phyloP scores from a whole-genome alignment of 1,140 invertebrate species.

The Drosophila setifemur region DNA sequence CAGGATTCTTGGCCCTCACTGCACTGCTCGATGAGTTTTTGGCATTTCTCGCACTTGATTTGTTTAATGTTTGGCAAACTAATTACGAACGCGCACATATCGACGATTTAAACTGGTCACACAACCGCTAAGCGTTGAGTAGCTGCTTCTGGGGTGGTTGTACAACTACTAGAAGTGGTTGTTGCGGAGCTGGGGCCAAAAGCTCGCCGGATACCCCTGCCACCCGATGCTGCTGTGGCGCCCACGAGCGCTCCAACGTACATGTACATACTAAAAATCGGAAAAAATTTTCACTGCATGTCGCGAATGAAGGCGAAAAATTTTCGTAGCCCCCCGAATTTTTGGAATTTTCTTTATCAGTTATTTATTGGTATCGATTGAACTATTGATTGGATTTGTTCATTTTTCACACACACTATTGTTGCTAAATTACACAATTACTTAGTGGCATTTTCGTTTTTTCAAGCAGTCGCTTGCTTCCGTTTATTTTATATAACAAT shows the following conservation, averaged over 20 bases:
- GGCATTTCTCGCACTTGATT: slow-evolving; percentile 63
- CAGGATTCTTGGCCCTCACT: slow-evolving; percentile 44
- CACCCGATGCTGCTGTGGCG: slow-evolving; percentile 54
- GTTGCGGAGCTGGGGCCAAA: slow-evolving; percentile 36
- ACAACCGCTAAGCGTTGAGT: slow-evolving; percentile 16
- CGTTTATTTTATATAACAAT: slow-evolving; percentile 18
- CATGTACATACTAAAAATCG: slow-evolving; percentile 82
- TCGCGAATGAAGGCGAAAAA: slow-evolving; percentile 56
- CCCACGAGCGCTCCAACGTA: slow-evolving; percentile 70
- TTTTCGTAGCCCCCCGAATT: slow-evolving; percentile 26
- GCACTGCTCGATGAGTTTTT: slow-evolving; percentile 49
- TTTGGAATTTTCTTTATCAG: slow-evolving; percentile 12
- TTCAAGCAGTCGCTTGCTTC: neutral
- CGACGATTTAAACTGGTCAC: slow-evolving; percentile 30
- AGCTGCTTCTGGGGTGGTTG: slow-evolving; percentile 13
- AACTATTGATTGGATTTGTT: slow-evolving; percentile 50
- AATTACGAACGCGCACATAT: slow-evolving; percentile 48
- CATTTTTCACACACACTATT: slow-evolving; percentile 13
- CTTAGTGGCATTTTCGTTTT: neutral
- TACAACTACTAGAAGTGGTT: slow-evolving; percentile 5
- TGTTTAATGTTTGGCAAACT: slow-evolving; percentile 55
- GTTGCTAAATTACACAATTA: slow-evolving; percentile 72
- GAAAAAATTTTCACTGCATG: slow-evolving; percentile 73
- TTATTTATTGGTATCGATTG: slow-evolving; percentile 39
- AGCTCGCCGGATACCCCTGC: slow-evolving; percentile 58